Evolutionary conservation across 2,113 vertebrate genomes (phyloP), one percentile per base, ranked within the genome.

Genomic region (Solea solea): DNA sequence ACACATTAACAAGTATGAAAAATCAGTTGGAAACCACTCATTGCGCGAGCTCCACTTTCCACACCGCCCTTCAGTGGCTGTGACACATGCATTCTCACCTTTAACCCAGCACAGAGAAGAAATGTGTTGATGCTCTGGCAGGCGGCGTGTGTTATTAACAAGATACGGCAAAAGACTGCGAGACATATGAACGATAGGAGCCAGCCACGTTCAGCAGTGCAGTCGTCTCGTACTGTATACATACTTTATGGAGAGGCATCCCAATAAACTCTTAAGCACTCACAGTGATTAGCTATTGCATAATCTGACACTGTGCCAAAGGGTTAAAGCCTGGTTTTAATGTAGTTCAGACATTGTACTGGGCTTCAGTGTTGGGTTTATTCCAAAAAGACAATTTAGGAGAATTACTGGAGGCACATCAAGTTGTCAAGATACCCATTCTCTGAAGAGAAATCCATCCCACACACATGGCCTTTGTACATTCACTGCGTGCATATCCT

Each of bases 371-470:
- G 55, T 90, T 83, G 81, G 91, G 90, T 89, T 76, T 14, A 72
- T 69, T 93, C 93, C 92, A 93, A 83, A 89, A 93, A 78, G 73
- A 89, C 87, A 87, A 92, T 93, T 93, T 91, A 88, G 84, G 85
- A 84, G 84, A 92, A 89, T 91, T 91, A 92, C 92, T 86, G 63
- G 70, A 86, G 79, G 76, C 84, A 83, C 81, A 85, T 92, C 86
- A 92, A 91, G 78, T 88, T 93, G 91, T 93, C 90, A 91, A 89
- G 88, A 89, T 86, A 80, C 50, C 51, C 49, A 34, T 34, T 34
- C 34, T 34, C 34, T 34, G 34, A 34, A 72, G 55, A 64, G 72
- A 62, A 69, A 63, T 64, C 49, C 71, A 58, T 57, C 59, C 68
- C 72, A 75, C 72, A 67, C 65, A 41, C 79, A 63, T 74, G 51